phyloP scores from a whole-genome alignment of 2,888 invertebrate species.

The Polylopha cassiicola region DNA sequence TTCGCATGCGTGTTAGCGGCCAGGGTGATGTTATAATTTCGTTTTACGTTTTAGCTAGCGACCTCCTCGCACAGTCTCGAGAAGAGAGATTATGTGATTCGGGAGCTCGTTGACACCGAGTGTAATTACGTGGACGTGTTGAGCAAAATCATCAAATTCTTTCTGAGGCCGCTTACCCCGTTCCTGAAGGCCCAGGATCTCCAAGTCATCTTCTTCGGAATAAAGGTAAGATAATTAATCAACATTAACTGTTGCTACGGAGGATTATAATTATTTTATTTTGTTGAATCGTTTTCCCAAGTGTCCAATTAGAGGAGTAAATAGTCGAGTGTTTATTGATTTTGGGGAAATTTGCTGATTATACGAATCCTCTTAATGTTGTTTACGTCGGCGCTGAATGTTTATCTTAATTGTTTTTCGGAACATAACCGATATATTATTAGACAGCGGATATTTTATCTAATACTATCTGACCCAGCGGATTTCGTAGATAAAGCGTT shows the following conservation, averaged over 20 bases:
- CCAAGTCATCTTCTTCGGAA: constrained; percentile 90
- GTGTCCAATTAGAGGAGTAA: no score
- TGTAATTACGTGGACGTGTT: constrained; percentile 97
- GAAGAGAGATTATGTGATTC: constrained; percentile 94
- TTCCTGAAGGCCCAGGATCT: constrained; percentile 85
- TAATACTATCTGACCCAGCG: no score
- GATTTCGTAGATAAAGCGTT: no score
- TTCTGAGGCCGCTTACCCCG: constrained; percentile 85
- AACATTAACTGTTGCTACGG: background rate
- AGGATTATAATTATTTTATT: no score
- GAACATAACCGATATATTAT: no score
- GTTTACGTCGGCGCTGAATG: no score
- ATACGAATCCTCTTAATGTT: no score
- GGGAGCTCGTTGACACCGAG: constrained; percentile 97
- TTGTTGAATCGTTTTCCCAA: no score
- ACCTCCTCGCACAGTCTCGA: constrained; percentile 81
- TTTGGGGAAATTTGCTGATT: no score
- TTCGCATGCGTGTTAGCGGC: constrained; percentile 26
- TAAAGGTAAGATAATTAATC: constrained; percentile 80
- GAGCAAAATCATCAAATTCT: constrained; percentile 87
- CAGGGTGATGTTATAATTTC: constrained; percentile 27
- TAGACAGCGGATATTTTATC: no score
- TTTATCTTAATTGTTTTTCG: no score
- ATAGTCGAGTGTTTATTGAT: no score
- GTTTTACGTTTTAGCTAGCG: constrained; percentile 55